Base-by-base conservation (phyloP, 2,888 invertebrate genomes). In the Cataglyphis cursor region DNA sequence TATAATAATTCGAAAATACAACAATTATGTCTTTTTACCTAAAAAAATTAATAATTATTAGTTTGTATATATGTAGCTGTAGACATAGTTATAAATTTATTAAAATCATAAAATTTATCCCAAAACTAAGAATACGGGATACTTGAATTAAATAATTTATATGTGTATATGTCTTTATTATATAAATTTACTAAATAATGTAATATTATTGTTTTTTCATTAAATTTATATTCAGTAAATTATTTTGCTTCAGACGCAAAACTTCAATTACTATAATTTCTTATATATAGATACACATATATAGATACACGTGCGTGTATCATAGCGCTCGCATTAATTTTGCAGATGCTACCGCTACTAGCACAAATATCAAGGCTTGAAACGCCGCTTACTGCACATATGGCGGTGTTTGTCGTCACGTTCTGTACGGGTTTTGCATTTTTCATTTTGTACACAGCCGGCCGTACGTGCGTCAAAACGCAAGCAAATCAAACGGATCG, bases 391-490 rank as follows among this genome's bases (percentile, higher is more conserved):
- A 85, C 61, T 62, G 73, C 62, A 83, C 82, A 74, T 72, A 65
- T 51, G 9, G n/a, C n/a, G 81, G 44, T 61, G 73, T 87, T 90
- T 86, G 87, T 84, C 88, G 87, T 87, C 83, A 83, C 82, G 70
- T 87, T 81, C 83, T 84, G 81, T 75, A 28, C 57, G 59, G 28
- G 83, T 85, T 70, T 84, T 90, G 85, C 84, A 89, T 85, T 88
- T 88, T 88, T 89, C 87, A 90, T 87, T 78, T 74, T 62, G 75
- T 65, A 65, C 66, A 72, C 82, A 21, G 44, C 44, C 64, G 28
- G 68, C 35, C n/a, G n/a, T 57, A 24, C 65, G 35, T 21, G 57
- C 57, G 21, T 78, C 68, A 48, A 70, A 68, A 80, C 4, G 24
- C 44, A 68, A 59, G 24, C 78, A 38, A 70, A 44, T 66, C 35